phyloP scores from a whole-genome alignment of 2,113 vertebrate species.

The Notechis scutatus region DNA sequence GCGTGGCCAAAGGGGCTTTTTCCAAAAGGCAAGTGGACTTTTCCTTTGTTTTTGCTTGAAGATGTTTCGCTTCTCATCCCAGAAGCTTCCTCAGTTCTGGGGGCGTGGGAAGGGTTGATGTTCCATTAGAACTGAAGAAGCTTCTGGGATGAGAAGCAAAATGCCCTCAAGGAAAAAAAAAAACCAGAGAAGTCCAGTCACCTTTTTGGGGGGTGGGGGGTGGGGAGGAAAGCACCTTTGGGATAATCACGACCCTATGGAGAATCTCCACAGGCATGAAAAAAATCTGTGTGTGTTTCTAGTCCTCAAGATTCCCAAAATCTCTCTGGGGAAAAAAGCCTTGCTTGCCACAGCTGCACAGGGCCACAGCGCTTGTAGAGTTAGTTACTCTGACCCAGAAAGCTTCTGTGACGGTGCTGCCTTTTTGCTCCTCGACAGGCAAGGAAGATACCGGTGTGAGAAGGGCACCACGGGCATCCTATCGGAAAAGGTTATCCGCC shows the following conservation, averaged over 20 bases:
- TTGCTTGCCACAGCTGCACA: no score
- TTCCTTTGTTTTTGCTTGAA: no score
- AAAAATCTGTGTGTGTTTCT: not conserved
- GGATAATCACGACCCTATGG: not conserved
- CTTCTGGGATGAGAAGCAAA: not conserved
- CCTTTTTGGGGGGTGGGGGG: not conserved
- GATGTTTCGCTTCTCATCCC: no score
- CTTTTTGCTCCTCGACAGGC: constrained; percentile 45
- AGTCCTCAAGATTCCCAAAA: not conserved
- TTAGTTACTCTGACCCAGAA: not conserved
- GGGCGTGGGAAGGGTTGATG: not conserved
- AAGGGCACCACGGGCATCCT: constrained; percentile 76
- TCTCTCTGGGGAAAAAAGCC: not conserved
- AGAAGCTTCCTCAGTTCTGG: not conserved
- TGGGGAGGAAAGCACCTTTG: not conserved
- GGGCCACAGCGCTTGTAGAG: not conserved
- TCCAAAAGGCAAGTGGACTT: no score
- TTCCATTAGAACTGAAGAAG: not conserved
- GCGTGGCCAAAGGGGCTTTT: no score
- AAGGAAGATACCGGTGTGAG: constrained; percentile 74
- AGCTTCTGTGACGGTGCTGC: not conserved
- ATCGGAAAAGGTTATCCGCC: constrained; percentile 62
- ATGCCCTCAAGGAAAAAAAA: not conserved
- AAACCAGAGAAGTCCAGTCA: no score
- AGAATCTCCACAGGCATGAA: not conserved